These are phyloP conservation scores for Heteromurus nitidus DNA, from an alignment of 2,888 invertebrate species.

Conservation along the genomic window DNA sequence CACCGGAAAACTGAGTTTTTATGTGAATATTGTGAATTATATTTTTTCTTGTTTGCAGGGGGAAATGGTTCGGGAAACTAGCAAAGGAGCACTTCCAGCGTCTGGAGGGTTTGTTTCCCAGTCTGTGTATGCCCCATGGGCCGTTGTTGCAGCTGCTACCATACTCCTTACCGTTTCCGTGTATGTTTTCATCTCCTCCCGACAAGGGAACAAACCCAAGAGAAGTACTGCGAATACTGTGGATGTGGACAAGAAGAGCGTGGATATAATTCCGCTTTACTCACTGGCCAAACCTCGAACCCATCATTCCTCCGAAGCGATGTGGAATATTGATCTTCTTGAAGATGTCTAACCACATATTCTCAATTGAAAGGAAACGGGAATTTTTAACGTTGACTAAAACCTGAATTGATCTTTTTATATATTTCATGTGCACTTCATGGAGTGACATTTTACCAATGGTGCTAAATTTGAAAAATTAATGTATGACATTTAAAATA, in stretches of 20 bases:
- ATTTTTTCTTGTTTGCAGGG: constrained; percentile 33
- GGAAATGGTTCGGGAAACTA: constrained; percentile 34
- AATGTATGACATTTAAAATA: too few species aligned
- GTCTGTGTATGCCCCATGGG: neutral
- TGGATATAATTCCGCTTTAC: constrained; percentile 24
- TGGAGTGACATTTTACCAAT: too few species aligned
- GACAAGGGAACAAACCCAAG: constrained; percentile 1
- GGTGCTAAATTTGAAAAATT: too few species aligned
- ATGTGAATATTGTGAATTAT: too few species aligned
- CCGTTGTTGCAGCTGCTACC: constrained; percentile 21
- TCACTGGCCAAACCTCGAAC: constrained; percentile 32
- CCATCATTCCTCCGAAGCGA: constrained; percentile 44
- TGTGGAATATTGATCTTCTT: constrained; percentile 62
- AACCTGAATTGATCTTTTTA: too few species aligned
- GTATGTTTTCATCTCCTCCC: constrained; percentile 17
- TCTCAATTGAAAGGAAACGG: too few species aligned
- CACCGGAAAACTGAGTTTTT: too few species aligned
- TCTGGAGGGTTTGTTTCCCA: constrained; percentile 14
- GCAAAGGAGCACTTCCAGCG: constrained; percentile 35
- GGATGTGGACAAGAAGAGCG: constrained; percentile 4
- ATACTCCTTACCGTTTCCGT: constrained; percentile 35
- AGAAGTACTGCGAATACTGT: neutral
- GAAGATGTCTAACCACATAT: too few species aligned
- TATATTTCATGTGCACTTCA: too few species aligned
- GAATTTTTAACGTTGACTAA: too few species aligned